Percentiles rank a stretch among this genome's conserved stretches.
These are phyloP conservation scores for Lordiphosa andalusiaca DNA, from an alignment of 2,888 invertebrate genomes.

Conservation along the genomic window DNA sequence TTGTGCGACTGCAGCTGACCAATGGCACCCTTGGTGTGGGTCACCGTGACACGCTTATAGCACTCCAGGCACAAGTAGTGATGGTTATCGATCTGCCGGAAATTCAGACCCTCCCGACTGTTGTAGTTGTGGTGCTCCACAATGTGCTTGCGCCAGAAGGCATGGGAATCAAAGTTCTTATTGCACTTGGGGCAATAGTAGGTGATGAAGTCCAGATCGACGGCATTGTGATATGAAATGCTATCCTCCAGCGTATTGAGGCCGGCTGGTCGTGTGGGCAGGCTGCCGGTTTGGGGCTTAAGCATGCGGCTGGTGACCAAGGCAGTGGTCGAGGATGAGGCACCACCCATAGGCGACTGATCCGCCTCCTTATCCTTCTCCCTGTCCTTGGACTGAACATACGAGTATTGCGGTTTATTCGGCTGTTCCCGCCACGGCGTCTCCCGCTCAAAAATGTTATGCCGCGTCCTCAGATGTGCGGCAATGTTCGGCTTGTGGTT, in stretches of 20 bases:
- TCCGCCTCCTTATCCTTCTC: constrained; percentile 21
- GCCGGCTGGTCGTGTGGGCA: constrained; percentile 61
- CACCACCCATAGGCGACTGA: background rate
- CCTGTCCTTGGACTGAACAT: constrained; percentile 22
- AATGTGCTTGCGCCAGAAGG: constrained; percentile 77
- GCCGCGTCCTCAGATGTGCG: constrained; percentile 69
- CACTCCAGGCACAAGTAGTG: constrained; percentile 76
- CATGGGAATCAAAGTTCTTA: constrained; percentile 72
- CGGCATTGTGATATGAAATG: constrained; percentile 76
- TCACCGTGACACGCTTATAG: constrained; percentile 76
- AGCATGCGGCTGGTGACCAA: constrained; percentile 32
- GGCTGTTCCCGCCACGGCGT: constrained; percentile 35
- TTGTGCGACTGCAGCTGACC: constrained; percentile 77
- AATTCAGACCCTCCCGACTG: constrained; percentile 72
- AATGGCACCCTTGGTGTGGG: constrained; percentile 76
- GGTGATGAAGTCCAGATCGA: constrained; percentile 75
- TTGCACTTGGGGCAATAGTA: constrained; percentile 76
- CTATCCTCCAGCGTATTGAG: constrained; percentile 74
- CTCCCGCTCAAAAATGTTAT: constrained; percentile 66
- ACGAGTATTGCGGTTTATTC: constrained; percentile 33
- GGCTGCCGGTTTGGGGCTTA: constrained; percentile 38
- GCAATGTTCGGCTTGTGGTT: constrained; percentile 77
- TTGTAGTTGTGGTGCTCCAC: constrained; percentile 76
- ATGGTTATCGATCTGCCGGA: constrained; percentile 75
- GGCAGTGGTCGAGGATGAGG: constrained; percentile 20